phyloP scores from a whole-genome alignment of 1,140 invertebrate genomes.

The Oscheius sp. region DNA sequence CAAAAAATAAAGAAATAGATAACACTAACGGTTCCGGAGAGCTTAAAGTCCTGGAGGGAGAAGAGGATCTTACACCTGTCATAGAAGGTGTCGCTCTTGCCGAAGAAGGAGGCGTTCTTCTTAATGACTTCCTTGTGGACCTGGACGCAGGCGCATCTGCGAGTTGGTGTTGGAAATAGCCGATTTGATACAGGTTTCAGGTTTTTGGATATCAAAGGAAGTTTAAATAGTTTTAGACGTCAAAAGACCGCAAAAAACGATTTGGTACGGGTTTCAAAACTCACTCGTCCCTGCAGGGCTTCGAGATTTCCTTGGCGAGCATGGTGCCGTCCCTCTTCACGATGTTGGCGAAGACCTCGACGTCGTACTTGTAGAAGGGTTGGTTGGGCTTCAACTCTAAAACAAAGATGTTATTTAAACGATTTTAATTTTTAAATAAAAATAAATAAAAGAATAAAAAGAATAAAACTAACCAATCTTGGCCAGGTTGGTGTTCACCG shows the following conservation, averaged over 20 bases:
- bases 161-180: not conserved
- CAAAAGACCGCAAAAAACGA: too few species aligned
- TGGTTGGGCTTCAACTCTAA: not conserved
- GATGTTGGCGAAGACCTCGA: not conserved
- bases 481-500: not conserved
- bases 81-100: not conserved
- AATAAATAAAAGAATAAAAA: not conserved
- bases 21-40: too few species aligned
- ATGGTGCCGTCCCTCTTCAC: not conserved
- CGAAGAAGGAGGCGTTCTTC: not conserved
- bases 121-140: not conserved
- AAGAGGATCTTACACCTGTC: not conserved
- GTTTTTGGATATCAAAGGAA: too few species aligned
- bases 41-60: not conserved
- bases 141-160: not conserved
- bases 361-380: not conserved
- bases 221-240: too few species aligned
- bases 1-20: too few species aligned
- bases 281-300: not conserved
- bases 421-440: too few species aligned
- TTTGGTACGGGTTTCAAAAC: too few species aligned
- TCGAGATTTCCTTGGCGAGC: not conserved
- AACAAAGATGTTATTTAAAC: too few species aligned
- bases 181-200: not conserved
- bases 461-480: not conserved